These are phyloP conservation scores for Origma solitaria DNA, from an alignment of 2,113 vertebrate genomes.

Conservation along the genomic window DNA sequence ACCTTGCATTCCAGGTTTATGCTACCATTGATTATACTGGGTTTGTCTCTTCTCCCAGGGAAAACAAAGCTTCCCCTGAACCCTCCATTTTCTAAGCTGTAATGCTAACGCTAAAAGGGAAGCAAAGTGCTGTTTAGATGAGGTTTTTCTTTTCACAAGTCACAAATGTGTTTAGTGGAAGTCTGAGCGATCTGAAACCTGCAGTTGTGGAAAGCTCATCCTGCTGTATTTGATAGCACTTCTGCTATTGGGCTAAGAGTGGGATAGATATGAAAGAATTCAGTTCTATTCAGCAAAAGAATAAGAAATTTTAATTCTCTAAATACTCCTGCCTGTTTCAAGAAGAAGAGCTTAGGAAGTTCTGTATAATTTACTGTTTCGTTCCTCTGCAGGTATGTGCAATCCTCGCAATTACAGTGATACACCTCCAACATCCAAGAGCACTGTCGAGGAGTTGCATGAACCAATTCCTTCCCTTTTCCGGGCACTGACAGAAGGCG, in stretches of 20 bases:
- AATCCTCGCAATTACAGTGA: slow-evolving; percentile 97
- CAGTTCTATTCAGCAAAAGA: neutral
- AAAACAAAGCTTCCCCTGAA: neutral
- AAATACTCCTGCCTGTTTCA: neutral
- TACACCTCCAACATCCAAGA: slow-evolving; percentile 95
- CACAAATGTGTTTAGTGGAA: neutral
- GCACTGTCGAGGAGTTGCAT: slow-evolving; percentile 96
- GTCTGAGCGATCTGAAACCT: neutral
- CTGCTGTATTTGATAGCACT: neutral
- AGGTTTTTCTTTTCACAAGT: neutral
- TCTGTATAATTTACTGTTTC: neutral
- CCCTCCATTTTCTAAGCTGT: neutral
- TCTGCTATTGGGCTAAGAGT: neutral
- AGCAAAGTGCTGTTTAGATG: neutral
- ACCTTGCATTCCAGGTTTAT: neutral
- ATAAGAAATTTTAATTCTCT: neutral
- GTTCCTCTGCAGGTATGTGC: slow-evolving; percentile 85
- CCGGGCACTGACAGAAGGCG: slow-evolving; percentile 92
- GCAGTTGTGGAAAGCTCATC: accelerated
- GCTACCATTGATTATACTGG: neutral
- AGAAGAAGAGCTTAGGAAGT: neutral
- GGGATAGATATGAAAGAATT: neutral
- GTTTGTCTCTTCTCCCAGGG: neutral
- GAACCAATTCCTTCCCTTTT: slow-evolving; percentile 96
- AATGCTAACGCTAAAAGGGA: neutral